A percentile compares a stretch with the other conserved stretches of the same genome.
phyloP scores from a whole-genome alignment of 2,888 invertebrate genomes.

The Apoderus coryli region DNA sequence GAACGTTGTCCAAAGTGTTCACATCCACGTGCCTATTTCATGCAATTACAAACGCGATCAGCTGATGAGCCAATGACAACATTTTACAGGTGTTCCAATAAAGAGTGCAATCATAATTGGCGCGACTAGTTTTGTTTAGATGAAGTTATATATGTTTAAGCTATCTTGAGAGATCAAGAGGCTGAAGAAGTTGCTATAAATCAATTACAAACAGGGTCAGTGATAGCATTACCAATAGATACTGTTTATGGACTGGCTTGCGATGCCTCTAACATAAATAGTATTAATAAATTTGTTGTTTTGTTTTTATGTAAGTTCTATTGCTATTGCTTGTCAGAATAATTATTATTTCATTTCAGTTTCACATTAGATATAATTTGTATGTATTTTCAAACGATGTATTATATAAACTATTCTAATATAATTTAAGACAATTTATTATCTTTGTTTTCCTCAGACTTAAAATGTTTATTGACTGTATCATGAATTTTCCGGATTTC shows the following conservation, averaged over 20 bases:
- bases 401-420: too few species aligned
- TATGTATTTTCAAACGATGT: too few species aligned
- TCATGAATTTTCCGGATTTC: too few species aligned
- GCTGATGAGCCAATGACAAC: constrained; percentile 99
- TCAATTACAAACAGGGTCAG: constrained; percentile 35
- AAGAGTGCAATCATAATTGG: constrained; percentile 86
- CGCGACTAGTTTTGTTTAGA: constrained; percentile 49
- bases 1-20: constrained; percentile 88
- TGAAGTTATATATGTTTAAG: constrained; percentile 1
- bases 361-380: too few species aligned
- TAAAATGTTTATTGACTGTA: too few species aligned
- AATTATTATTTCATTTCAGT: too few species aligned
- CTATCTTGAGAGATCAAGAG: constrained; percentile 16
- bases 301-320: too few species aligned
- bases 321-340: too few species aligned
- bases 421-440: too few species aligned
- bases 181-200: constrained; percentile 23
- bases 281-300: constrained; percentile 67
- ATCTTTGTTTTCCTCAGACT: too few species aligned
- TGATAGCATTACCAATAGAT: constrained; percentile 91
- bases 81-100: constrained; percentile 90
- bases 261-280: constrained; percentile 61
- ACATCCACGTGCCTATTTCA: constrained; percentile 82
- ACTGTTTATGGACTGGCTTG: constrained; percentile 94
- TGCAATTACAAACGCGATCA: constrained; percentile 96